Base-by-base conservation (phyloP, 2,797 vertebrate species). In the Passerculus sandwichensis region DNA sequence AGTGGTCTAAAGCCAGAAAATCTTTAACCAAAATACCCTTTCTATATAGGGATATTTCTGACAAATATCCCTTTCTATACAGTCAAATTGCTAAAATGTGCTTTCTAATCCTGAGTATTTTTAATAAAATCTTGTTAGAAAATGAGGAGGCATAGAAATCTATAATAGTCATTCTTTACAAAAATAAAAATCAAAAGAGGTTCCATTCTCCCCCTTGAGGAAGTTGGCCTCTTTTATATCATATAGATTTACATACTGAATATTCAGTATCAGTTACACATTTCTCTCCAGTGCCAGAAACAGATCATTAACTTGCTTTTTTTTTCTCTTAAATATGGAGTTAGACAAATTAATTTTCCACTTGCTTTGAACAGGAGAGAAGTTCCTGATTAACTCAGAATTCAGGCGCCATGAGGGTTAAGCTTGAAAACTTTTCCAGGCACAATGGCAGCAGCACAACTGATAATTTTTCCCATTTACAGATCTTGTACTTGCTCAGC, bases 251-350 rank as follows among this genome's bases (percentile, higher is more conserved):
- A 67, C 45, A 50, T 36, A 45, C 16, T 57, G 65, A 94, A 64
- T 88, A 71, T 76, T 77, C 57, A 30, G 27, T 51, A 70, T 57
- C 57, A 44, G 56, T 44, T 78, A 81, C 54, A 76, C 34, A 61
- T 64, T 38, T 72, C 30, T 62, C 60, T 66, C 65, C 91, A 64
- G 48, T 48, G 51, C 44, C 71, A 79, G 67, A 91, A 93, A 73
- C 48, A 79, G 56, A 48, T 54, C 51, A 54, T 87, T 89, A 85
- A 51, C 56, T 87, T 44, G 14, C 4, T 32, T 79, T 85, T 85
- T 85, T 86, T 89, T 79, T 3, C 45, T 82, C 78, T 73, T 88
- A 88, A 80, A 83, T 76, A 79, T 47, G 13, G 85, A 88, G 40
- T 59, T 42, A 66, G 51, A 90, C 56, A 89, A 56, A 79, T 65